A percentile compares a stretch with the other conserved stretches of the same genome.
Conservation (phyloP, 1,140 invertebrate species). For the Drosophila funebris region DNA sequence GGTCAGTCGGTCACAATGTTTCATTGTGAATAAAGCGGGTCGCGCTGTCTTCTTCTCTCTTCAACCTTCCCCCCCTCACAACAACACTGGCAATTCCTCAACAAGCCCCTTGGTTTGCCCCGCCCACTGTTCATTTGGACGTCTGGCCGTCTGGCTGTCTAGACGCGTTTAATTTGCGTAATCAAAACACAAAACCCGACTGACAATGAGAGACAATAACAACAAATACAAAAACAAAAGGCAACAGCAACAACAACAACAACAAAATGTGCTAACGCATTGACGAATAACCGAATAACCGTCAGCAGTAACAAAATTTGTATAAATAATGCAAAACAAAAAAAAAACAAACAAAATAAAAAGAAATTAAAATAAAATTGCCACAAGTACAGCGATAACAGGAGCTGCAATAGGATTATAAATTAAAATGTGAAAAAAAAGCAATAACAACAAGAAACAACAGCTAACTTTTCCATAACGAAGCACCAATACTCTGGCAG, state of each 20-base stretch:
- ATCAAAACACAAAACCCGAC: constrained; percentile 74
- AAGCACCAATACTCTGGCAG: neutral
- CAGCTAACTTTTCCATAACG: neutral
- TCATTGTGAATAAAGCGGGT: neutral
- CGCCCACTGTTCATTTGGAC: constrained; percentile 28
- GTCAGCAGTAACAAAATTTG: constrained; percentile 55
- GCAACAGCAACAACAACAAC: constrained; percentile 26
- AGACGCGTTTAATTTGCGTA: constrained; percentile 79
- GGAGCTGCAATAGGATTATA: constrained; percentile 48
- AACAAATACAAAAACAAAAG: constrained; percentile 48
- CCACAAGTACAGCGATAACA: constrained; percentile 48
- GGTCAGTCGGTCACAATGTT: constrained; percentile 45
- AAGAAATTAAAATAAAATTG: constrained; percentile 20
- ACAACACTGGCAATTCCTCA: too few species aligned
- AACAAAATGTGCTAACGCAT: constrained; percentile 51
- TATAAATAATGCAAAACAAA: constrained; percentile 69
- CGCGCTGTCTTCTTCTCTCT: neutral
- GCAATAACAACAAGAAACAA: constrained; percentile 2
- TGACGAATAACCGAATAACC: constrained; percentile 32
- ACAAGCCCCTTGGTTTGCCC: neutral
- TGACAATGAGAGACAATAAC: constrained; percentile 72
- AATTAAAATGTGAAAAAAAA: constrained; percentile 56
- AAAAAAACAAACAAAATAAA: neutral
- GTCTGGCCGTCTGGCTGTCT: constrained; percentile 44
- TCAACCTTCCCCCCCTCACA: neutral